These are phyloP conservation scores for Charaxes varanes DNA, from an alignment of 1,140 invertebrate genomes.

Conservation along the genomic window DNA sequence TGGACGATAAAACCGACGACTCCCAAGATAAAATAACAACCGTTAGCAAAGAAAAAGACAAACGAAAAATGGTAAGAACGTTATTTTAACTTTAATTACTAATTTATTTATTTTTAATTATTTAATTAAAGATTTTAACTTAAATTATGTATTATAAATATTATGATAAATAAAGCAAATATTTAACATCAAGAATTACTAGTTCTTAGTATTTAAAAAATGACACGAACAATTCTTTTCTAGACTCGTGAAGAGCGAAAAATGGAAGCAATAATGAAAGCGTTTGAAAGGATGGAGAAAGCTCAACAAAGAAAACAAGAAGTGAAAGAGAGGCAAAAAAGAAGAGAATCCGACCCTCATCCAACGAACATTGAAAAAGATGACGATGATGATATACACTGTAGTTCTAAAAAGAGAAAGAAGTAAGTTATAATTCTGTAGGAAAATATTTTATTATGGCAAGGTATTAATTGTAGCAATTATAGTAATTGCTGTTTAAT, in stretches of 20 bases:
- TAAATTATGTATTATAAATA: too few relatives aligned
- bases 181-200: too few relatives aligned
- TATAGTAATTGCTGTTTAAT: too few relatives aligned
- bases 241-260: constrained; percentile 96
- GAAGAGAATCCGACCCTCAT: constrained; percentile 72
- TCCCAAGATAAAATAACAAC: constrained; percentile 75
- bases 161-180: too few relatives aligned
- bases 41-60: constrained; percentile 60
- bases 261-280: constrained; percentile 95
- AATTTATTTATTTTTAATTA: too few relatives aligned
- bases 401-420: constrained; percentile 57
- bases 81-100: too few relatives aligned
- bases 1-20: constrained; percentile 63
- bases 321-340: constrained; percentile 72
- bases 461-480: too few relatives aligned
- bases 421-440: constrained; percentile 45
- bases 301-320: constrained; percentile 86
- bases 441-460: too few relatives aligned
- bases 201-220: constrained; percentile 6
- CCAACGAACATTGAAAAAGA: constrained; percentile 59
- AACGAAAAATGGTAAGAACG: constrained; percentile 72
- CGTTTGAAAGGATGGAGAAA: constrained; percentile 90
- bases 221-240: constrained; percentile 26
- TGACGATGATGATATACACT: constrained; percentile 66
- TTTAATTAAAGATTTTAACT: too few relatives aligned